Base-by-base conservation (phyloP, 2,797 vertebrate genomes). In the Eremophila alpestris region DNA sequence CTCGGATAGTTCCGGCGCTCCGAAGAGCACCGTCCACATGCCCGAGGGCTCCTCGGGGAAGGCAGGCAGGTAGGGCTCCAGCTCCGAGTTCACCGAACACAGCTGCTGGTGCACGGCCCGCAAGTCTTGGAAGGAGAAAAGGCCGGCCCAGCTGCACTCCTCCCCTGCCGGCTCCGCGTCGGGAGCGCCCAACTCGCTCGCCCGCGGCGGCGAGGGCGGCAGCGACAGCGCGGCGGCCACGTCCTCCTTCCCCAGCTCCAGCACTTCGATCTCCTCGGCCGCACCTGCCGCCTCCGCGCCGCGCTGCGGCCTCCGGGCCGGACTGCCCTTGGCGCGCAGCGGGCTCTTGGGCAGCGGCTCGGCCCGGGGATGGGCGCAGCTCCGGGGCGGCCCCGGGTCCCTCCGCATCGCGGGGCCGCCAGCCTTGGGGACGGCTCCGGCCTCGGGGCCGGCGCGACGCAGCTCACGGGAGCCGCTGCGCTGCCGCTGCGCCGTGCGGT, bases 81-180 rank as follows among this genome's bases (percentile, higher is more conserved):
- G 97, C 96, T 99, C 99, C 15, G 99, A 99, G 97, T 98, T 99
- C 70, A 99, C 99, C 0, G 99, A 98, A 91, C 99, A 99, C 79
- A 99, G 98, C 96, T 99, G 99, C 93, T 98, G 98, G 92, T 99
- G 99, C 19, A 98, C 98, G 4, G 98, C 98, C 60, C 98, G 95
- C 96, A 99, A 91, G 83, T 99, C 99, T 94, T 99, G 99, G 98
- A 99, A 99, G 62, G 99, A 99, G 97, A 99, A 99, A 49, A 99
- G 97, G 0, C 99, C 98, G 95, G 99, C 99, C 99, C 99, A 99
- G 97, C 99, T 99, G 97, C 98, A 99, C 97, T 99, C 99, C 75
- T 98, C 99, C 95, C 95, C 97, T 7, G 41, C 40, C 4, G 95
- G 45, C 86, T 97, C 97, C 34, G 34, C 54, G 14, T 95, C 68